Percentiles rank a stretch among this genome's conserved stretches.
These are phyloP conservation scores for Phymorhynchus buccinoides DNA, from an alignment of 1,140 invertebrate genomes.

Conservation along the genomic window DNA sequence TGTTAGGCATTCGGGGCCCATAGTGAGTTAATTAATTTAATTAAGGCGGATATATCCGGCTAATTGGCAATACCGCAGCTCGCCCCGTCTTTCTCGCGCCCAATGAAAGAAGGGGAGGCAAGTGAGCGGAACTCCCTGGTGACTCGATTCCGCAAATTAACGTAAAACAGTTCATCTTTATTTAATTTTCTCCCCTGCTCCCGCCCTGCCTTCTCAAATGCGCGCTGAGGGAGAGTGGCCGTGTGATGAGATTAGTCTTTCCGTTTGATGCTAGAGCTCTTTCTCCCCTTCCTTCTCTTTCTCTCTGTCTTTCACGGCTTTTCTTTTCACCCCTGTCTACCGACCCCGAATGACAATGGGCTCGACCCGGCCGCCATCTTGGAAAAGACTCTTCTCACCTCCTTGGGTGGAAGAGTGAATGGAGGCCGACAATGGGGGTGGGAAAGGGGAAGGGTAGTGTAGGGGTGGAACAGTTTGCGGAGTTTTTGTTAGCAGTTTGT, in stretches of 20 bases:
- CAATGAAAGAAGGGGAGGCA: slow-evolving; percentile 35
- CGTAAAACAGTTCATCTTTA: slow-evolving; percentile 53
- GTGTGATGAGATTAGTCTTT: slow-evolving; percentile 42
- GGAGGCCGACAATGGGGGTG: neutral
- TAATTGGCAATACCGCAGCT: slow-evolving; percentile 51
- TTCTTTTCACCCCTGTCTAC: neutral
- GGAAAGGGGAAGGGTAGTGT: neutral
- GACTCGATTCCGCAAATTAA: slow-evolving; percentile 45
- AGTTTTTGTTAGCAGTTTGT: too few relatives aligned
- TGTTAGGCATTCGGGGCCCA: slow-evolving; percentile 45
- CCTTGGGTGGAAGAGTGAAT: neutral
- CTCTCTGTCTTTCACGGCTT: neutral
- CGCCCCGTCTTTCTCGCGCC: neutral
- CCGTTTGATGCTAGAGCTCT: slow-evolving; percentile 16
- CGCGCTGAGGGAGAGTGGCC: slow-evolving; percentile 38
- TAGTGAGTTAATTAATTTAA: slow-evolving; percentile 52
- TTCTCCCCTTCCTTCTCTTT: neutral
- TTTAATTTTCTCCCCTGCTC: slow-evolving; percentile 42
- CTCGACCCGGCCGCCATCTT: slow-evolving; percentile 2
- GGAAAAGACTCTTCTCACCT: neutral
- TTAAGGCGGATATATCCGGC: slow-evolving; percentile 49
- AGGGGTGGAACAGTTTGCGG: neutral
- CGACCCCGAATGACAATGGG: slow-evolving; percentile 24
- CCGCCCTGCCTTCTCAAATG: slow-evolving; percentile 29
- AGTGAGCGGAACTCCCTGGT: slow-evolving; percentile 37